These are phyloP conservation scores for Denticeps clupeoides DNA, from an alignment of 2,797 vertebrate species.

Conservation along the genomic window DNA sequence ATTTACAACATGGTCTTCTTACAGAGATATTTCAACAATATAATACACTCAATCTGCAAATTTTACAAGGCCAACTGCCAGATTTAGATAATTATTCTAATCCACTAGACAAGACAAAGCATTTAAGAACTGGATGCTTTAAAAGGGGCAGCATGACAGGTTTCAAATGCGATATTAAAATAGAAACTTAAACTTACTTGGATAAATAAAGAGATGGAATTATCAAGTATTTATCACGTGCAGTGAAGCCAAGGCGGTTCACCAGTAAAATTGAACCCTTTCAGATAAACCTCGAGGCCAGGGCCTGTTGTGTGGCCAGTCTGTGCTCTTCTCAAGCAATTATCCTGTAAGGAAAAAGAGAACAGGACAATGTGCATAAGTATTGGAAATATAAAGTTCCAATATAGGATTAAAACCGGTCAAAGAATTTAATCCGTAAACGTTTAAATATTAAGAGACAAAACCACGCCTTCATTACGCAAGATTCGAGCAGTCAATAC, in stretches of 20 bases:
- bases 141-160: too few relatives aligned
- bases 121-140: too few relatives aligned
- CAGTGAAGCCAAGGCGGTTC: conserved; percentile 52
- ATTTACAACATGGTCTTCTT: not conserved
- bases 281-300: conserved; percentile 60
- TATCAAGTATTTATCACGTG: conserved; percentile 40
- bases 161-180: too few relatives aligned
- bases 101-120: too few relatives aligned
- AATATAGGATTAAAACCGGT: too few relatives aligned
- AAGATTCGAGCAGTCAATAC: too few relatives aligned
- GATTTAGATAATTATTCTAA: too few relatives aligned
- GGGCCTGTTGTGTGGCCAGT: conserved; percentile 52
- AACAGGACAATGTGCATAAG: not conserved
- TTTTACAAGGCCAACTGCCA: too few relatives aligned
- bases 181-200: conserved; percentile 47
- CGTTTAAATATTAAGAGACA: too few relatives aligned
- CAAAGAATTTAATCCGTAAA: too few relatives aligned
- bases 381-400: not conserved
- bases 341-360: conserved; percentile 42
- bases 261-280: conserved; percentile 64
- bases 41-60: not conserved
- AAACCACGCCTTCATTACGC: too few relatives aligned
- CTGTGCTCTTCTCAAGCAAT: conserved; percentile 45
- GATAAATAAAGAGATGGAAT: conserved; percentile 57
- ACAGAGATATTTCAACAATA: not conserved